Evolutionary conservation across 2,888 invertebrate genomes (phyloP).

Genomic region (Plebejus anna): DNA sequence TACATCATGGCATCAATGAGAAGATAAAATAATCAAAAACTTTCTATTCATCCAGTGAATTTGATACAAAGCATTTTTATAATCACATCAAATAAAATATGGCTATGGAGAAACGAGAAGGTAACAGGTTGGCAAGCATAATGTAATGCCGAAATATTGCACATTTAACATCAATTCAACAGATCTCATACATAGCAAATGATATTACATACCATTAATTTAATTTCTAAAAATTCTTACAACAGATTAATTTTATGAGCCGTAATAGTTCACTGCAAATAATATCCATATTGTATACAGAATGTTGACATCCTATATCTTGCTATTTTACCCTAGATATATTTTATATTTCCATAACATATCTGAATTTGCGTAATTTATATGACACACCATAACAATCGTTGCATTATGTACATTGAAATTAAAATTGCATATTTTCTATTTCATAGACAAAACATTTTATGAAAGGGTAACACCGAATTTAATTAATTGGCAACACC

Average conservation of each 20-base stretch:
- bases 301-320: neutral
- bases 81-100: constrained; percentile 56
- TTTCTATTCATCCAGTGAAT: constrained; percentile 22
- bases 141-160: constrained; percentile 49
- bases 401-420: constrained; percentile 24
- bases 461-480: constrained; percentile 6
- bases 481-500: constrained; percentile 10
- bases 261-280: constrained; percentile 6
- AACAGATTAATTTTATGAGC: constrained; percentile 26
- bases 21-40: constrained; percentile 45
- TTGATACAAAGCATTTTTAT: constrained; percentile 51
- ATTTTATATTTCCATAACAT: constrained; percentile 6
- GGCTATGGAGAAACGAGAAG: constrained; percentile 42
- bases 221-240: constrained; percentile 40
- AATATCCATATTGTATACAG: constrained; percentile 1
- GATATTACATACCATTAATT: constrained; percentile 72
- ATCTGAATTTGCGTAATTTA: neutral
- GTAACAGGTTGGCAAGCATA: constrained; percentile 32
- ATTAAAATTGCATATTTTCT: neutral
- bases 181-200: constrained; percentile 60
- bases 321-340: constrained; percentile 1
- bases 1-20: constrained; percentile 68
- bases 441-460: neutral
- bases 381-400: constrained; percentile 21
- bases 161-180: constrained; percentile 50